Evolutionary conservation across 2,113 vertebrate species (phyloP), one percentile per base, ranked within the genome.

Genomic region (Rhinoderma darwinii): DNA sequence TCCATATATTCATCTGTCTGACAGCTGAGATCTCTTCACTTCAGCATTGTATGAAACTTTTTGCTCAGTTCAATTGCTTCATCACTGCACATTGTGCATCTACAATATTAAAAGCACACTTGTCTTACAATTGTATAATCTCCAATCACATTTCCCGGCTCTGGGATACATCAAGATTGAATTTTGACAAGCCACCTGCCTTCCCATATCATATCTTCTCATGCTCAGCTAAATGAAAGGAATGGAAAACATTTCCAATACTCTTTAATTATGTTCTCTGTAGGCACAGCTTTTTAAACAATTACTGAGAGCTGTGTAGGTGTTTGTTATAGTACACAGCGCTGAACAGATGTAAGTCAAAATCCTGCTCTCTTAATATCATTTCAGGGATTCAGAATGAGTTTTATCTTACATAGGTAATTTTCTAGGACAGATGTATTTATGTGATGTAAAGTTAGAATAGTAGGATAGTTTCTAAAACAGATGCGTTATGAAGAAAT

Each of bases 251-350:
- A 87, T 87, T 87, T 51, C 77, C 85, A 82, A 39, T 82, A 87
- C 85, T 81, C 85, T 87, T 87, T 82, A 87, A 87, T 87, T 87
- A 87, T 82, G 77, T 54, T 81, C 74, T 81, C 77, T 73, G 85
- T 43, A 81, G 85, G 85, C 66, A 30, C 85, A 82, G 85, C 85
- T 59, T 87, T 72, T 87, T 82, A 87, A 87, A 82, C 77, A 87
- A 81, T 87, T 87, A 87, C 85, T 44, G 66, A 22, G 77, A 59
- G 50, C 14, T 61, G 77, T 87, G 85, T 87, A 81, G 78, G 85
- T 87, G 85, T 87, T 87, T 87, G 85, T 87, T 87, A 74, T 56
- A 82, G 35, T 81, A 70, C 43, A 78, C 50, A 81, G 47, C 59
- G 22, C 35, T 11, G 47, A 81, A 37, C 61, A 76, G 72, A 61